These are phyloP conservation scores for Diarsia dahlii DNA, from an alignment of 2,888 invertebrate species.

Conservation along the genomic window DNA sequence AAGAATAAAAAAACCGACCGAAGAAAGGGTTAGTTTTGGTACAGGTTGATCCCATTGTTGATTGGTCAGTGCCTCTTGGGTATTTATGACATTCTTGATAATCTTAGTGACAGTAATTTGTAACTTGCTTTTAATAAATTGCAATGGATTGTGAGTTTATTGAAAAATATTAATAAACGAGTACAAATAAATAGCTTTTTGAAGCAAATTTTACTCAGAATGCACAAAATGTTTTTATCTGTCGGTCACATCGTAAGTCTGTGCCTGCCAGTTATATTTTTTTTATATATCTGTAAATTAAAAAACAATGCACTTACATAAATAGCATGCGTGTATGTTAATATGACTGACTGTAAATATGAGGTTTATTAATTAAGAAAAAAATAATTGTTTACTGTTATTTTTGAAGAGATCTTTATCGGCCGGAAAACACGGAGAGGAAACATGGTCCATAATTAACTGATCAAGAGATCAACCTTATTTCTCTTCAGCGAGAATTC, in stretches of 20 bases:
- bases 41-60: constrained; percentile 82
- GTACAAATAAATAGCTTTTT: neutral
- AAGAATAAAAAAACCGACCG: constrained; percentile 72
- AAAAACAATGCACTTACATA: neutral
- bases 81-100: constrained; percentile 61
- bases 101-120: constrained; percentile 49
- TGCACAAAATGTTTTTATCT: neutral
- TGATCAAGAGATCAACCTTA: neutral
- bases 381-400: neutral
- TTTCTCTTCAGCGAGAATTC: neutral
- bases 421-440: constrained; percentile 20
- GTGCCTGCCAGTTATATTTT: neutral
- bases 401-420: constrained; percentile 21
- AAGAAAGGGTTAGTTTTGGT: constrained; percentile 85
- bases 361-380: neutral
- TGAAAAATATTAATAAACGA: constrained; percentile 24
- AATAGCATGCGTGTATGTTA: neutral
- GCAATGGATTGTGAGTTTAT: constrained; percentile 22
- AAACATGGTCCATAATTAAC: constrained; percentile 14
- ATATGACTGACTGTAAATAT: neutral
- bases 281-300: neutral
- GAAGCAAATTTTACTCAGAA: neutral
- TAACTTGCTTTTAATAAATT: constrained; percentile 38
- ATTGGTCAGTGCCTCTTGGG: constrained; percentile 57
- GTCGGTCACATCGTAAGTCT: neutral